These are phyloP conservation scores for Microhierax caerulescens DNA, from an alignment of 2,797 vertebrate genomes.

Conservation along the genomic window DNA sequence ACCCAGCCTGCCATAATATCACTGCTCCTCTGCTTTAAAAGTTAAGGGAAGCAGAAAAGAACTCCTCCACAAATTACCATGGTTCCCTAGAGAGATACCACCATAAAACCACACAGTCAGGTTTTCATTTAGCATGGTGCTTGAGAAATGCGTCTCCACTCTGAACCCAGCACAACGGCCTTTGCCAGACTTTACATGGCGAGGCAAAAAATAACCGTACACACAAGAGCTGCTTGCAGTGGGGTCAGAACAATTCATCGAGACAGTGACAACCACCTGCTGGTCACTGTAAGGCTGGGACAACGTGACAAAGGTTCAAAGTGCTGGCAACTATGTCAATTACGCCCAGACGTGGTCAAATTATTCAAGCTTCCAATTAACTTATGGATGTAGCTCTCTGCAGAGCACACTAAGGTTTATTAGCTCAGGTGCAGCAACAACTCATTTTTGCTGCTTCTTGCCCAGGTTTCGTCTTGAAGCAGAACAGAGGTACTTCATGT, in stretches of 20 bases:
- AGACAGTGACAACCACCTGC: neutral
- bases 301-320: neutral
- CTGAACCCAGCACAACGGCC: neutral
- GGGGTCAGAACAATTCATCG: neutral
- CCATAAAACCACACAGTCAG: neutral
- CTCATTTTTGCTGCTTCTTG: neutral
- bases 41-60: neutral
- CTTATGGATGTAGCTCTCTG: neutral
- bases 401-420: neutral
- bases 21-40: neutral
- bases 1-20: neutral
- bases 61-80: accelerated
- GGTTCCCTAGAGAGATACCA: neutral
- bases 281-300: neutral
- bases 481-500: neutral
- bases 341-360: neutral
- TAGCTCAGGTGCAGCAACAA: neutral
- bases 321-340: neutral
- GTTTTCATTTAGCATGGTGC: neutral
- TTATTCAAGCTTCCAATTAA: neutral
- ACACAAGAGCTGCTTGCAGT: neutral
- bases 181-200: neutral
- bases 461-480: neutral
- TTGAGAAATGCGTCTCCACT: neutral
- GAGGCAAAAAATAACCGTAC: neutral